Base-by-base conservation (phyloP, 2,888 invertebrate species). In the Trypoxylon attenuatum region DNA sequence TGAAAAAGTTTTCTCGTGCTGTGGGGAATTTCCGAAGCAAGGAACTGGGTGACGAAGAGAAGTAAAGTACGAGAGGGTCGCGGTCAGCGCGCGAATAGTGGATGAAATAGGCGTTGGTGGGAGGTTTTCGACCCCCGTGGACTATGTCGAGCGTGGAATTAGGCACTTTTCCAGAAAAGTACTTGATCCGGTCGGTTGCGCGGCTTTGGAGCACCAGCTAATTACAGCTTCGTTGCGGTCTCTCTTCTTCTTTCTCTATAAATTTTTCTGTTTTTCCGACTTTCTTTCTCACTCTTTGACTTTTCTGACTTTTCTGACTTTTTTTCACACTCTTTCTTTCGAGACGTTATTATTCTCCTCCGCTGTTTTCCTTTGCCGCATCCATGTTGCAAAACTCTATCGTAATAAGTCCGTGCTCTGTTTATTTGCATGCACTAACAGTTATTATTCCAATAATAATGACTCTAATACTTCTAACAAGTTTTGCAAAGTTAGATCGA, bases 151-250 rank as follows among this genome's bases (percentile, higher is more conserved):
- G 66, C 65, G 68, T 73, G 61, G 70, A 73, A 75, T 77, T 79
- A 77, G 76, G 64, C 76, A 75, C 65, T 72, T 73, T 71, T 71
- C 63, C 70, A 58, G 68, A 59, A 71, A 69, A 76, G 69, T 67
- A 72, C 78, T 75, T 64, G 72, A 78, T 77, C 67, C 69, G 29
- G 42, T 62, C 33, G 69, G 49, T 49, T 58, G 63, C 46, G 52
- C 59, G 53, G 61, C 68, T 73, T 74, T 65, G 68, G 58, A 60
- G 54, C 39, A 53, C 16, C 50, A 63, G 66, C 68, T 76, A 77
- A 78, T 79, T 77, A 78, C 66, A 56, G 13, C 25, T 42, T 21
- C 39, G 21, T 51, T 1, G 2, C 8, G 16, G 16, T 57, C 19
- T 27, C 4, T 6, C 13, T 42, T 5, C 10, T 4, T 8, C 8